phyloP scores from a whole-genome alignment of 2,888 invertebrate genomes.

The Tuberolachnus salignus region DNA sequence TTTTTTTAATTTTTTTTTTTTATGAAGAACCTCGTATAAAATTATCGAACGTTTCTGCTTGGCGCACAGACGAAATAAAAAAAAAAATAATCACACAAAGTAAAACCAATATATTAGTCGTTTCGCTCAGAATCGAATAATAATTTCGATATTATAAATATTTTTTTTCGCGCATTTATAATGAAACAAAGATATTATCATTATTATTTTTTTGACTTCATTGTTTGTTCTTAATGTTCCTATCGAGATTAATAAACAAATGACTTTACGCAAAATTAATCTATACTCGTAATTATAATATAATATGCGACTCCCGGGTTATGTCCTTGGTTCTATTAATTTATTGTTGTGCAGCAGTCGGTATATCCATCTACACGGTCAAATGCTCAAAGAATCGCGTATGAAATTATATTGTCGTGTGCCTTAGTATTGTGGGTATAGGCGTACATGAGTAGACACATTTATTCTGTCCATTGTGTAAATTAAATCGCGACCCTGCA shows the following conservation, averaged over 20 bases:
- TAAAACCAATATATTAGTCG: too few relatives aligned
- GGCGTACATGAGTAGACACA: background rate
- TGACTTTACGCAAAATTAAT: conserved; percentile 22
- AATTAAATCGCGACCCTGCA: background rate
- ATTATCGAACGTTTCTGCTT: too few relatives aligned
- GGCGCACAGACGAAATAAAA: too few relatives aligned
- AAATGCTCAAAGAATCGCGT: too few relatives aligned
- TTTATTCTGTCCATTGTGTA: background rate
- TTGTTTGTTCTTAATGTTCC: conserved; percentile 8
- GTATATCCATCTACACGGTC: background rate
- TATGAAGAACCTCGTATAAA: too few relatives aligned
- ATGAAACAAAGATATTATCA: background rate
- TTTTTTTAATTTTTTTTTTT: too few relatives aligned
- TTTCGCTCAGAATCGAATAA: too few relatives aligned
- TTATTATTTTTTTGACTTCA: background rate
- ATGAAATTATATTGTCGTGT: background rate
- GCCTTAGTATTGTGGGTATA: too few relatives aligned
- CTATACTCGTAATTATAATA: background rate
- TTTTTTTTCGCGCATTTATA: background rate
- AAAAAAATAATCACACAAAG: too few relatives aligned
- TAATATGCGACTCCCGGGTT: conserved; percentile 20
- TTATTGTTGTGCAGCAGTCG: background rate
- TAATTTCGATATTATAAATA: background rate
- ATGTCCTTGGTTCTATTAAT: conserved; percentile 1
- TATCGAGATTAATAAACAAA: conserved; percentile 17